Evolutionary conservation across 2,113 vertebrate genomes (phyloP), one percentile per base, ranked within the genome.

Genomic region (Ceyx melanurus): DNA sequence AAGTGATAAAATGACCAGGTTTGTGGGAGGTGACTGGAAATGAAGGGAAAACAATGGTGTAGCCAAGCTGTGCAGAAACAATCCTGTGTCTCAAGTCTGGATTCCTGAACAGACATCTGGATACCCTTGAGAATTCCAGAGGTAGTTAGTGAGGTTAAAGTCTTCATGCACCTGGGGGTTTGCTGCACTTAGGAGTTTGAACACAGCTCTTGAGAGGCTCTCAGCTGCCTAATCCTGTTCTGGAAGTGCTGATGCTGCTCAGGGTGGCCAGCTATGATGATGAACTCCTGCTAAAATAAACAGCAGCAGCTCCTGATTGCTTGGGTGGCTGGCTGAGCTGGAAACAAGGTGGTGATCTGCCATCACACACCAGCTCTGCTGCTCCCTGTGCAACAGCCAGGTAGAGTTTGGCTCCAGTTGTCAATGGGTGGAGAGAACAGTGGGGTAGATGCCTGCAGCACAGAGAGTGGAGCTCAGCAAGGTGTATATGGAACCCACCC

Each of bases 141-240:
- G 25, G 48, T 92, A 25, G 53, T 64, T 89, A 25, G 48, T 64
- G 23, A 65, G 43, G 56, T 51, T 46, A 5, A 86, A 70, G 46
- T 62, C 21, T 54, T 66, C 9, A 48, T 67, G 86, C 48, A 57
- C 53, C 53, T 67, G 75, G 57, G 50, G 48, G 33, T 82, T 92
- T 72, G 65, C 35, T 58, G 79, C 68, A 19, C 62, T 87, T 70
- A 61, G 45, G 81, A 72, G 42, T 91, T 90, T n/a, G 87, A 76
- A 28, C 29, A 9, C 25, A 68, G 62, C 35, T 87, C 86, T 79
- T 89, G 78, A 10, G 72, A 58, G 80, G 40, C 61, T 86, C 68
- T 68, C 58, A 87, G 54, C 82, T 93, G 92, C 46, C 67, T 76
- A 50, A 61, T 91, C 75, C 75, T 85, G 87, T 72, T 91, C 43